Evolutionary conservation across 2,797 vertebrate genomes (phyloP).

Genomic region (Lacerta bilineata): DNA sequence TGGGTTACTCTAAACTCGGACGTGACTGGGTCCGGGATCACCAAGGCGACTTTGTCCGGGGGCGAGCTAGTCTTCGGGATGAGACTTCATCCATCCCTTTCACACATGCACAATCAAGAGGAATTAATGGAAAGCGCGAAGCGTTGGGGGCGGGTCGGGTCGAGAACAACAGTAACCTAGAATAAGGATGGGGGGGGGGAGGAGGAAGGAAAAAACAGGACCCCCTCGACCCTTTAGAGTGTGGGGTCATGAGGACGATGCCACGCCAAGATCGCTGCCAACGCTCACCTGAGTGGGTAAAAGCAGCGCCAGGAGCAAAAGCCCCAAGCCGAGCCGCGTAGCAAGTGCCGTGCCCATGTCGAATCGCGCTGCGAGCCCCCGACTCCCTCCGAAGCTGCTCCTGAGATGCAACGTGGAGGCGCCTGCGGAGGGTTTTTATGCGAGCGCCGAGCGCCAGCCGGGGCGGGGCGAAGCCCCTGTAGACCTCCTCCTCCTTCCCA

Average conservation of each 20-base stretch:
- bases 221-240: background rate
- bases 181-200: background rate
- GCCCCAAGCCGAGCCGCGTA: constrained; percentile 79
- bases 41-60: background rate
- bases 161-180: too few species aligned
- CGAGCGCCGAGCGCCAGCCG: background rate
- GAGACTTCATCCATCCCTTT: background rate
- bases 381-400: fast-evolving
- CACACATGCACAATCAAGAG: background rate
- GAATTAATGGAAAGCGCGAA: background rate
- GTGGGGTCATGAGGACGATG: background rate
- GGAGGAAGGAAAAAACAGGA: background rate
- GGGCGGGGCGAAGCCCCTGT: constrained; percentile 45
- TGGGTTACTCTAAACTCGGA: background rate
- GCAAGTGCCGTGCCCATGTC: constrained; percentile 78
- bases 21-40: background rate
- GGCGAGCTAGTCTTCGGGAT: background rate
- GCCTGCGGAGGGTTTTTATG: constrained; percentile 17
- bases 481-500: constrained; percentile 55
- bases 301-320: constrained; percentile 80
- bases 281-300: constrained; percentile 81
- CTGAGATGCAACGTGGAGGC: fast-evolving
- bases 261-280: background rate
- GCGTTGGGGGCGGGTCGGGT: too few species aligned
- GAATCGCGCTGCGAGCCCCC: background rate